Evolutionary conservation across 2,797 vertebrate species (phyloP).

Genomic region (Falco peregrinus): DNA sequence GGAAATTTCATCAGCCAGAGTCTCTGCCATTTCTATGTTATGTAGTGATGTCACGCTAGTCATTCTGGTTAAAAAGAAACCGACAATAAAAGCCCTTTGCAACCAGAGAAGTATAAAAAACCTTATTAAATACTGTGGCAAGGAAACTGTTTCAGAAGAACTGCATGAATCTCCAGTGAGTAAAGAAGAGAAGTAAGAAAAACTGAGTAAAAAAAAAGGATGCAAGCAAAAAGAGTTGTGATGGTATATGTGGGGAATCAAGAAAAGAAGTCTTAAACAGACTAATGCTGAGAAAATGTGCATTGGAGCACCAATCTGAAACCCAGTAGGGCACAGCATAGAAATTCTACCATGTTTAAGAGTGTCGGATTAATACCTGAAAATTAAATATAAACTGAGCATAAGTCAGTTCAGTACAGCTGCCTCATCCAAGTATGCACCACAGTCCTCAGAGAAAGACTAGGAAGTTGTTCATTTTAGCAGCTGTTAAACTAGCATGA

Average conservation of each 20-base stretch:
- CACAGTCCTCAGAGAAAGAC: not conserved
- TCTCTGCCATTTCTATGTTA: not conserved
- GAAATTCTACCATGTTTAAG: not conserved
- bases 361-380: not conserved
- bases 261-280: not conserved
- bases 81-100: not conserved
- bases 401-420: constrained; percentile 2
- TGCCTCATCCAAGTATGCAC: not conserved
- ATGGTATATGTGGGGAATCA: not conserved
- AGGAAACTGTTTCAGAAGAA: not conserved
- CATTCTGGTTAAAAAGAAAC: not conserved
- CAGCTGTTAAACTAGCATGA: not conserved
- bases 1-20: not conserved
- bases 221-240: not conserved
- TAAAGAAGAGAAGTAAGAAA: not conserved
- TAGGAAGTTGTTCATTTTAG: not conserved
- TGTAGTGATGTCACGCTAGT: not conserved
- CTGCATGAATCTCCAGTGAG: not conserved
- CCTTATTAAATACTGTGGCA: not conserved
- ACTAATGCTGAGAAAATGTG: not conserved
- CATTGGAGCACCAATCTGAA: not conserved
- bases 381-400: not conserved
- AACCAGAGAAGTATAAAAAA: not conserved
- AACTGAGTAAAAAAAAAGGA: not conserved
- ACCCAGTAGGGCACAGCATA: not conserved